Base-by-base conservation (phyloP, 1,140 invertebrate genomes). In the Antheraea pernyi region DNA sequence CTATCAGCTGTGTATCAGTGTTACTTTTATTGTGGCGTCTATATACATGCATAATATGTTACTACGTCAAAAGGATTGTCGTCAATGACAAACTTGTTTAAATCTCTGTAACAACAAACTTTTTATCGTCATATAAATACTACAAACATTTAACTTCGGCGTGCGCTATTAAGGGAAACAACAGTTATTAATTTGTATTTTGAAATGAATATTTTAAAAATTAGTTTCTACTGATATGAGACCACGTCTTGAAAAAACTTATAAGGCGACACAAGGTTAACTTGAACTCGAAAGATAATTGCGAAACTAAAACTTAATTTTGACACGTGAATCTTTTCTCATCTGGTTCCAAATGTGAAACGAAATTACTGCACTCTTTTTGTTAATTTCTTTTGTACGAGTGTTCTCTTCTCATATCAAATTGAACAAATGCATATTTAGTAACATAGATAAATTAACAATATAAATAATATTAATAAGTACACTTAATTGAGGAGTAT, bases 1-100 rank as follows among this genome's bases (percentile, higher is more conserved):
- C 89, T 89, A 90, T 91, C 89, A 87, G 85, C 82, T 82, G 75
- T 82, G 75, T 76, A 77, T 73, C 75, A 78, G 75, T 80, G 73
- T 70, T 70, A 66, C 72, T 67, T 30, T 53, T 65, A 19, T 65
- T 39, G 7, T 59, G 36, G 30, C 16, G 30, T 36, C 22, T 59
- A 59, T 37, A 67, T 7, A 36, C 22, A 59, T 36, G 61, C 16
- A 19, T 61, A 53, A 61, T 39, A 18, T 19, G 60, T 37, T 0
- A 63, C 19, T 59, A 67, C 65, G 48, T 64, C 65, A 68, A 71
- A 62, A 42, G 69, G 53, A 64, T 67, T 59, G 37, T 30, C 58
- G 13, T 67, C 70, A 66, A 71, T 59, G 60, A 66, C 69, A 71
- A 60, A 67, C 42, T 53, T 11, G 30, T 48, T 13, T 16, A 10